A percentile compares a stretch with the other conserved stretches of the same genome.
phyloP scores from a whole-genome alignment of 2,113 vertebrate genomes.

The Paraplagusia blochii region DNA sequence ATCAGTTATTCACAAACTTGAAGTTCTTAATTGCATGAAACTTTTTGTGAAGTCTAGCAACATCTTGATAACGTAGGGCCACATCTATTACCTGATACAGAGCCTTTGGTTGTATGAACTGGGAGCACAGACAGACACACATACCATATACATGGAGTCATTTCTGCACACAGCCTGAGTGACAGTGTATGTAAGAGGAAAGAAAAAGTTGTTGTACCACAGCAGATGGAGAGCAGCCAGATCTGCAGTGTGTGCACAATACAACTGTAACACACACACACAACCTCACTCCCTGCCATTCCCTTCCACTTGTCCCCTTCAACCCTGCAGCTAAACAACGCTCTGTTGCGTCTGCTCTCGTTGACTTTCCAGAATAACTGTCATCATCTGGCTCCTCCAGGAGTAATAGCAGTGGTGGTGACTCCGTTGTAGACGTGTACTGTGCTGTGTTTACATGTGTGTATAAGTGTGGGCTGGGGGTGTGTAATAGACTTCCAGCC shows the following conservation, averaged over 20 bases:
- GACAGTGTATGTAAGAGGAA: conserved; percentile 2
- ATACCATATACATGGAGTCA: too few relatives aligned
- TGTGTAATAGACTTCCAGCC: neutral
- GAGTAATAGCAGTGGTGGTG: conserved; percentile 23
- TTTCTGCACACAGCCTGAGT: conserved; percentile 10
- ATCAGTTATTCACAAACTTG: too few relatives aligned
- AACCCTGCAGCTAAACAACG: conserved; percentile 53
- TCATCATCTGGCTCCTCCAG: conserved; percentile 53
- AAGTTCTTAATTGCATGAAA: too few relatives aligned
- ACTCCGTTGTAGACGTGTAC: conserved; percentile 5
- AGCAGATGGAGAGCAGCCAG: conserved; percentile 38
- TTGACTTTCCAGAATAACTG: conserved; percentile 54
- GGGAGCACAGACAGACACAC: too few relatives aligned
- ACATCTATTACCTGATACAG: too few relatives aligned
- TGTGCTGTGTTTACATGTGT: conserved; percentile 42
- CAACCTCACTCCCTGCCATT: conserved; percentile 14
- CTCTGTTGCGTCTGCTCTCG: conserved; percentile 46
- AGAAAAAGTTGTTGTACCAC: neutral
- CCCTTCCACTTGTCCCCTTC: conserved; percentile 28
- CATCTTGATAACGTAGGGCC: too few relatives aligned
- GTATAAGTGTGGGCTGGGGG: conserved; percentile 50
- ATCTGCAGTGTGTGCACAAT: conserved; percentile 48
- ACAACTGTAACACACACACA: neutral
- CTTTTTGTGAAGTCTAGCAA: too few relatives aligned
- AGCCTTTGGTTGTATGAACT: too few relatives aligned